These are phyloP conservation scores for Drosophila ercepeae DNA, from an alignment of 1,140 invertebrate genomes.

Conservation along the genomic window DNA sequence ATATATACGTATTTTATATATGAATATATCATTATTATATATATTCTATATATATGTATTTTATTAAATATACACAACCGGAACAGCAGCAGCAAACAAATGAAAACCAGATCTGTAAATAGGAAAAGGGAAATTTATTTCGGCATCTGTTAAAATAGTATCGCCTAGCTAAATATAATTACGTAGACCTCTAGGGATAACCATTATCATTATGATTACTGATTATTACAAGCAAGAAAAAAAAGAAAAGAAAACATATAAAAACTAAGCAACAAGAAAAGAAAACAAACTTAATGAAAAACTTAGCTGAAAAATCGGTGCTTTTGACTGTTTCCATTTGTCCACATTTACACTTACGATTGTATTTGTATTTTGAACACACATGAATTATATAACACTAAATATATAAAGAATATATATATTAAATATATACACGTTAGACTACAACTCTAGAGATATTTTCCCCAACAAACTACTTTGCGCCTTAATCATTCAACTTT, in stretches of 20 bases:
- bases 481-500: constrained; percentile 52
- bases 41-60: constrained; percentile 75
- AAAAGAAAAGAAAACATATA: constrained; percentile 30
- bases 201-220: constrained; percentile 64
- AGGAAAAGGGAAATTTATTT: constrained; percentile 33
- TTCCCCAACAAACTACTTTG: constrained; percentile 47
- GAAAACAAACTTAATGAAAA: constrained; percentile 45
- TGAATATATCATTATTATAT: constrained; percentile 67
- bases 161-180: constrained; percentile 53
- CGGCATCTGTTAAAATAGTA: constrained; percentile 54
- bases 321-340: constrained; percentile 84
- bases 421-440: constrained; percentile 47
- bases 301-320: constrained; percentile 84
- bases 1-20: constrained; percentile 76
- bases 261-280: constrained; percentile 39
- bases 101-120: constrained; percentile 48
- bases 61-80: constrained; percentile 55
- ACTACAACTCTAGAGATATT: constrained; percentile 38
- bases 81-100: constrained; percentile 23
- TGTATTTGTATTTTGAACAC: constrained; percentile 79
- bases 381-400: constrained; percentile 60
- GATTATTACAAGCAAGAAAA: constrained; percentile 51
- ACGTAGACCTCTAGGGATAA: constrained; percentile 66
- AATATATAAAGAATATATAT: constrained; percentile 25
- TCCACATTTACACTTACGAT: constrained; percentile 79